Base-by-base conservation (phyloP, 2,797 vertebrate genomes). In the Lerista edwardsae region DNA sequence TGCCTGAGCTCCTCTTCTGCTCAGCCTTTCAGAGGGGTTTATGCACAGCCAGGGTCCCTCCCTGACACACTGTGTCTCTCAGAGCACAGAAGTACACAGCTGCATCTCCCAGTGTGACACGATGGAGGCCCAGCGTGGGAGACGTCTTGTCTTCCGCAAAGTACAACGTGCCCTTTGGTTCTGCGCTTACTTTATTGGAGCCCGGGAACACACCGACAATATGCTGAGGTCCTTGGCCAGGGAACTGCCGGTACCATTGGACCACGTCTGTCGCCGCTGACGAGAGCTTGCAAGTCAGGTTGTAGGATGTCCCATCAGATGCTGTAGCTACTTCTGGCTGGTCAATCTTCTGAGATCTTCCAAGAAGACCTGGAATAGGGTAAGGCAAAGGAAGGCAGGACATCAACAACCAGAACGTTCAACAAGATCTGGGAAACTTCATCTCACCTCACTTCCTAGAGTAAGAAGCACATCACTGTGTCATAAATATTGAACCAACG, bases 181-280 rank as follows among this genome's bases (percentile, higher is more conserved):
- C 3, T 1, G 4, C 15, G 23, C 10, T 15, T 29, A 27, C 23
- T 0, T 4, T 1, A 8, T 1, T 2, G 27, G 1, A n/a, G 8
- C 64, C 73, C 29, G 47, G 25, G 5, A 11, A 68, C 14, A 84
- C 87, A 73, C 79, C 62, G 80, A 87, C 79, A 41, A 91, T 1
- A 51, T 75, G 80, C 1, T 31, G 68, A 79, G 77, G 90, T 14
- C 81, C 83, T 23, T 85, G 67, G 9, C 61, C 29, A 59, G 29
- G 68, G 29, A 86, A 15, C 44, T 91, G 84, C 36, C 61, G 59
- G 44, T 93, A 90, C 90, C 90, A 93, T n/a, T n/a, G 23, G 25
- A 89, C 81, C 19, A 23, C 75, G 1, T 92, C 73, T 21, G 0
- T 51, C 55, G 47, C 82, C 3, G 88, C 82, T 3, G 62, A 19